Evolutionary conservation across 2,113 vertebrate genomes (phyloP).

Genomic region (Zosterops hypoxanthus): DNA sequence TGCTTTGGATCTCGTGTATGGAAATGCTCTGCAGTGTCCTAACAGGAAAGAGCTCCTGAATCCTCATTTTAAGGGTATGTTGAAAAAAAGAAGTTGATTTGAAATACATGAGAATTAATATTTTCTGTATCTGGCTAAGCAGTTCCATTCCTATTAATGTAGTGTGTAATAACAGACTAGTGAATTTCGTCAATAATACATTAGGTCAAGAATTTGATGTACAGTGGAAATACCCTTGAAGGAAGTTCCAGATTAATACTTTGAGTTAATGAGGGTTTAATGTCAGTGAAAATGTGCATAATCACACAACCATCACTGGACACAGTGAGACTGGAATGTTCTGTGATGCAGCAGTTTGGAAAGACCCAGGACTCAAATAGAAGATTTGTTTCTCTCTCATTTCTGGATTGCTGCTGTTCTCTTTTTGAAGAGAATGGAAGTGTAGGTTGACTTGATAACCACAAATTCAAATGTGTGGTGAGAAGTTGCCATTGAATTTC

Average conservation of each 20-base stretch:
- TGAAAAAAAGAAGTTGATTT: not conserved
- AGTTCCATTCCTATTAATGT: not conserved
- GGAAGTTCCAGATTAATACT: not conserved
- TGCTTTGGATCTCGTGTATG: constrained; percentile 90
- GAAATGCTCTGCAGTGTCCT: constrained; percentile 88
- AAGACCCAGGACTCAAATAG: not conserved
- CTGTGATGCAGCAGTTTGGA: not conserved
- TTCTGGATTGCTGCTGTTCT: not conserved
- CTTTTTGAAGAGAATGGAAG: not conserved
- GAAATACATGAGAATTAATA: not conserved
- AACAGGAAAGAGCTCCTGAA: constrained; percentile 91
- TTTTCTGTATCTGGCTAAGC: not conserved
- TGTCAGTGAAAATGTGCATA: not conserved
- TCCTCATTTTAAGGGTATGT: constrained; percentile 86
- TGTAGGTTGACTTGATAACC: not conserved
- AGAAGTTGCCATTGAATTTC: not conserved
- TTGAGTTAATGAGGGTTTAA: not conserved
- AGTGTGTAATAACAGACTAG: not conserved
- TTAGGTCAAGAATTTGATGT: not conserved
- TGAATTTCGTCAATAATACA: not conserved
- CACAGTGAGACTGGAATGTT: not conserved
- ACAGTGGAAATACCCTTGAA: not conserved
- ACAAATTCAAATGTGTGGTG: not conserved
- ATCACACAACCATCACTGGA: not conserved
- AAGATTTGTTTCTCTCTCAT: not conserved